Evolutionary conservation across 2,888 invertebrate species (phyloP), one percentile per base, ranked within the genome.

Genomic region (Dilophus febrilis): DNA sequence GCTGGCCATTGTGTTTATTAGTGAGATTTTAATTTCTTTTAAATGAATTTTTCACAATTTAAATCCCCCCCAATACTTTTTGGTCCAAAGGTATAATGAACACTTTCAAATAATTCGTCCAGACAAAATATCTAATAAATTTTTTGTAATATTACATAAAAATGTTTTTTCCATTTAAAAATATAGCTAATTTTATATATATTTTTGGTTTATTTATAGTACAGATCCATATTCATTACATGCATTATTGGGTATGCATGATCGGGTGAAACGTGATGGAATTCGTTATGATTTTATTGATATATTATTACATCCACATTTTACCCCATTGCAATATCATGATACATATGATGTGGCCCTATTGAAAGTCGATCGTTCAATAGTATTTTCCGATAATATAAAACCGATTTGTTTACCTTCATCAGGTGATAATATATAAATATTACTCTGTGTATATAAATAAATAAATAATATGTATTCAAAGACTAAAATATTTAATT

Each of bases 261-360:
- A 42, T 30, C 22, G 14, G 11, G 8, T 12, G 1, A 16, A 16
- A 11, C 14, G 10, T 6, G 14, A 31, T 32, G 35, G 12, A 14
- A 7, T 28, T 2, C 30, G 26, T 5, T 41, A 43, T 28, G 16
- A 40, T 33, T 33, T 33, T 22, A 31, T 41, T 26, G 35, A 26
- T 4, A 38, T 33, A 34, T 31, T 36, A 10, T 5, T 42, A 13
- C 42, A 42, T 37, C 42, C 42, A 28, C 30, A 40, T 12, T 42
- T 42, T 13, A 40, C 62, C 2, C 66, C 70, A 2, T 65, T 68
- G 33, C 57, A 64, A 2, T 56, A 66, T 1, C 55, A 71, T 43
- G 71, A 71, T 42, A 67, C 66, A 39, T 69, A 72, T 45, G 74
- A 74, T 47, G 70, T 74, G 32, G 70, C 72, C 0, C 55, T 74